Evolutionary conservation across 2,797 vertebrate species (phyloP), one percentile per base, ranked within the genome.

Genomic region (Schizothorax lantsangensis): DNA sequence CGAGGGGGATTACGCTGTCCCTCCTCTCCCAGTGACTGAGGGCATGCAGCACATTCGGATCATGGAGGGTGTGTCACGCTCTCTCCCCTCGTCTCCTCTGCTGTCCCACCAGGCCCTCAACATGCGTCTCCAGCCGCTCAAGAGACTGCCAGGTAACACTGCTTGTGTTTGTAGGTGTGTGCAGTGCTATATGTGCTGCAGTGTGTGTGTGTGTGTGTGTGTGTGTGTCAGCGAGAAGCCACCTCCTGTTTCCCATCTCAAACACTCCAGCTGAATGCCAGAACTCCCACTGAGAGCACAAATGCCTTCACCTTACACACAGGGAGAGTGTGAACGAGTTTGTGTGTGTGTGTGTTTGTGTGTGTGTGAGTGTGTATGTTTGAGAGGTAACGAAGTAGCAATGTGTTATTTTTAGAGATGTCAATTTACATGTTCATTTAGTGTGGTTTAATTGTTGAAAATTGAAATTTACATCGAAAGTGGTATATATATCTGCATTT

Each of bases 11-110:
- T 97, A 96, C 89, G 93, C 95, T 0, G 93, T 96, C 52, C 94
- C 96, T 0, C 93, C 96, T 23, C 95, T 97, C 89, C 92, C 97
- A 89, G 95, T 96, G 94, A 96, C 94, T 89, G 97, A 97, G 95
- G 96, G 96, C 94, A 97, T 97, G 96, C 97, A 97, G 95, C 97
- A 97, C 94, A 96, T 97, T 95, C 96, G 97, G 92, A 97, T 97
- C 94, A 97, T 97, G 97, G 97, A 97, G 95, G 97, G 97, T 92
- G 94, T 97, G 95, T 96, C 97, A 90, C 96, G 96, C 92, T 97
- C 97, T 90, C 96, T 97, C 92, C 96, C 97, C 93, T 97, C 97
- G 91, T 97, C 97, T 91, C 97, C 97, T 86, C 95, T 97, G 91
- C 96, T 97, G 94, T 96, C 96, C 92, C 97, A 97, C 93, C 97